A percentile compares a stretch with the other conserved stretches of the same genome.
Evolutionary conservation across 2,113 vertebrate genomes (phyloP).

Genomic region (Forbesichthys papilliferus): DNA sequence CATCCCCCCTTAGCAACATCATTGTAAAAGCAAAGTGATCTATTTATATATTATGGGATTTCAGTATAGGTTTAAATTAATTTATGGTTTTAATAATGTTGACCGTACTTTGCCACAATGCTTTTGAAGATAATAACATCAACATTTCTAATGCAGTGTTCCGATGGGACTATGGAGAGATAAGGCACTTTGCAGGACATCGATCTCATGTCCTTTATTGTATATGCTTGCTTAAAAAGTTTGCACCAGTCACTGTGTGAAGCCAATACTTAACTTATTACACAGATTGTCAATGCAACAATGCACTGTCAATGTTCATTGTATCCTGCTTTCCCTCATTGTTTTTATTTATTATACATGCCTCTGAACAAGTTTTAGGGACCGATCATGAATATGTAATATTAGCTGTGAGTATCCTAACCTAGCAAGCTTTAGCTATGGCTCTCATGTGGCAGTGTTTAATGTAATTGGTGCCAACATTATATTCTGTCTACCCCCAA

Average conservation of each 20-base stretch:
- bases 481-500: constrained; percentile 9
- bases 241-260: constrained; percentile 15
- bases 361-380: constrained; percentile 10
- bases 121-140: constrained; percentile 24
- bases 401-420: constrained; percentile 1
- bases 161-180: neutral
- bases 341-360: neutral
- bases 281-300: too few relatives aligned
- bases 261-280: neutral
- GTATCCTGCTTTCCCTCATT: too few relatives aligned
- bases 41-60: neutral
- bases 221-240: neutral
- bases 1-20: neutral
- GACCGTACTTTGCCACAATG: constrained; percentile 21
- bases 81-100: neutral
- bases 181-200: neutral
- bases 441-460: neutral
- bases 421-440: neutral
- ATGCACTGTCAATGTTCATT: neutral
- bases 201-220: neutral
- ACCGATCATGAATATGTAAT: constrained; percentile 18
- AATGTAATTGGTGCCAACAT: neutral
- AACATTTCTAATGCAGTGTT: constrained; percentile 19
- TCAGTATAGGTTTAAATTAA: neutral
- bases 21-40: neutral